Conservation (phyloP, 1,140 invertebrate species). For the Drosophila tani region DNA sequence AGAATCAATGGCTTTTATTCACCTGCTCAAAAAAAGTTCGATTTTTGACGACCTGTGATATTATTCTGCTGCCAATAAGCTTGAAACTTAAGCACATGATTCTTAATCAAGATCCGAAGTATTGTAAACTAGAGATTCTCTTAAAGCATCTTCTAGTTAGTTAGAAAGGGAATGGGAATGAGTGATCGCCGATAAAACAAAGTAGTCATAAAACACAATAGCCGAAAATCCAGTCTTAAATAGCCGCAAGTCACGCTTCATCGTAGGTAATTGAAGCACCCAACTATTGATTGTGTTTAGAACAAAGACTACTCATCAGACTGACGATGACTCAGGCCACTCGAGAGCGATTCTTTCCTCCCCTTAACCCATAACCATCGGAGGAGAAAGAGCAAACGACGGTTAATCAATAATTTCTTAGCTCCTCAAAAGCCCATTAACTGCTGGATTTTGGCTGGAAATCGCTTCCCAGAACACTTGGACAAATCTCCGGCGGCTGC, state of each 20-base stretch:
- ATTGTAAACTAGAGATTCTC: not conserved
- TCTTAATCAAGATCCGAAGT: not conserved
- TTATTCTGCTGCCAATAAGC: no score
- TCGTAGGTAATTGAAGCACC: slow-evolving; percentile 36
- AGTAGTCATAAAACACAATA: slow-evolving; percentile 19
- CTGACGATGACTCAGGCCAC: slow-evolving; percentile 5
- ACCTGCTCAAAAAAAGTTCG: no score
- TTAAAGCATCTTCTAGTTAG: slow-evolving; percentile 24
- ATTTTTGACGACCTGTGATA: no score
- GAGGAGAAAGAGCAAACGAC: slow-evolving; percentile 13
- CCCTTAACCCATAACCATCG: slow-evolving; percentile 55
- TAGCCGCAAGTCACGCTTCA: slow-evolving; percentile 47
- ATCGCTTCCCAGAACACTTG: slow-evolving; percentile 29
- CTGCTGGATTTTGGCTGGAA: slow-evolving; percentile 33
- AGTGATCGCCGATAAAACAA: slow-evolving; percentile 18
- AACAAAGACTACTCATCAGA: slow-evolving; percentile 34
- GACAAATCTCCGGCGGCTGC: slow-evolving; percentile 20
- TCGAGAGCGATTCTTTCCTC: slow-evolving; percentile 27
- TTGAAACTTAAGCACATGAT: no score
- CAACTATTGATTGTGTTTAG: slow-evolving; percentile 41
- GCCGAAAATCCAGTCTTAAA: slow-evolving; percentile 51
- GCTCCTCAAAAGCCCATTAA: slow-evolving; percentile 76
- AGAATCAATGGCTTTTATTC: no score
- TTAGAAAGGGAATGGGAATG: slow-evolving; percentile 37
- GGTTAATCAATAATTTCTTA: slow-evolving; percentile 70